phyloP scores from a whole-genome alignment of 92 coral and sea anemone genomes.

The Zoanthus solanderi region DNA sequence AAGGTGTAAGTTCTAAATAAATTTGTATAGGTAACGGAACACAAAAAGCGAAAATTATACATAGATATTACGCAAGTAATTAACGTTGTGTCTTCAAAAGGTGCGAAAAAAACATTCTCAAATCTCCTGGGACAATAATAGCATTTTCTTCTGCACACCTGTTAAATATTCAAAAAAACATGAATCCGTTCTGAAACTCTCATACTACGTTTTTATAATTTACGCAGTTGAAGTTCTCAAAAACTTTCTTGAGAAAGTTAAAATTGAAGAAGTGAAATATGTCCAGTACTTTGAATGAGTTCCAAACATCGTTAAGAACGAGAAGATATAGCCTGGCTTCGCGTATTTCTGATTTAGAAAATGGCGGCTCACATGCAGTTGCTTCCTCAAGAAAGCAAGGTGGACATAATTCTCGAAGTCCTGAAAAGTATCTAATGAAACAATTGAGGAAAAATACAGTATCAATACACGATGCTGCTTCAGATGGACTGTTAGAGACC shows the following conservation, averaged over 20 bases:
- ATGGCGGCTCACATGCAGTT: neutral
- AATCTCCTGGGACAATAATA: neutral
- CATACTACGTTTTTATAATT: neutral
- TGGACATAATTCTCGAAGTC: neutral
- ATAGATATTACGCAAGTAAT: too few species aligned
- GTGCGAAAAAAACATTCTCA: neutral
- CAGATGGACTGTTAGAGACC: conserved; percentile 18
- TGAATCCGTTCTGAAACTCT: neutral
- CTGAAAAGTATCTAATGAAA: conserved; percentile 39
- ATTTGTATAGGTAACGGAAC: too few species aligned
- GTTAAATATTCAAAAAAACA: neutral
- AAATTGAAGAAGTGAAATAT: neutral
- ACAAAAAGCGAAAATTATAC: too few species aligned
- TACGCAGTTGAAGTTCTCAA: neutral
- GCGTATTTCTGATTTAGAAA: neutral
- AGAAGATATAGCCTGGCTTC: neutral
- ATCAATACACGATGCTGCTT: conserved; percentile 27
- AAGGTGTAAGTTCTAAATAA: too few species aligned
- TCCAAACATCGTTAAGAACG: neutral
- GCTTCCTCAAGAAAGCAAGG: neutral
- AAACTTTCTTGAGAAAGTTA: neutral
- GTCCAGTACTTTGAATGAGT: neutral
- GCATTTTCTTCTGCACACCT: neutral
- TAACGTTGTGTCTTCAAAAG: neutral
- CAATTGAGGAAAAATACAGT: conserved; percentile 12